Evolutionary conservation across 2,797 vertebrate species (phyloP), one percentile per base, ranked within the genome.

Genomic region (Salarias fasciatus): DNA sequence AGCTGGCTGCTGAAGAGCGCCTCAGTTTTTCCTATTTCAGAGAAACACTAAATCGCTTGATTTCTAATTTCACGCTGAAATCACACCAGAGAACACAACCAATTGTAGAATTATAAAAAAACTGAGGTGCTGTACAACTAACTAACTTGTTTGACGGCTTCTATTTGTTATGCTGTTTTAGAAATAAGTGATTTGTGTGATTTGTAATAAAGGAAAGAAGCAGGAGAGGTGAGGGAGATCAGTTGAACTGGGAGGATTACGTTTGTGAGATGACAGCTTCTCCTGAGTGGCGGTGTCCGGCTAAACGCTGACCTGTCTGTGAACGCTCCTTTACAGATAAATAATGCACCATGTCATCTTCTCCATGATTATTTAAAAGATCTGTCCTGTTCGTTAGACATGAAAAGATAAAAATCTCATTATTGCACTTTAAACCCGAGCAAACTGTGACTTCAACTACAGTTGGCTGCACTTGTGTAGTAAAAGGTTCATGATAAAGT

Each of bases 401-500:
- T 1, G 4, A 60, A 8, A 30, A 69, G 18, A 49, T n/a, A 40
- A 47, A 47, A 67, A 63, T 9, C 0, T 47, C 35, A 63, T 84
- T 87, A 87, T 87, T 86, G 82, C 85, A 78, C 78, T 52, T 82
- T 4, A n/a, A 72, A 67, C 6, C 59, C 29, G 49, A 42, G 61
- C 53, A 47, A 35, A 43, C 9, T 67, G 12, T 41, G 49, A 44
- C 33, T 69, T 72, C 28, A 29, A 48, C 37, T 51, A 48, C 14
- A 58, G 10, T 58, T 11, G 45, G 37, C 40, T 62, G 51, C 58
- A 49, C 35, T 43, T 35, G 3, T 30, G 12, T 49, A 33, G 29
- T 31, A 6, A 53, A 8, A 53, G 29, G 48, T 28, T 35, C 33
- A 35, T 9, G 6, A 35, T 6, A 9, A 35, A 35, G 55, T 6